Base-by-base conservation (phyloP, 2,113 vertebrate species). In the Butorides virescens region DNA sequence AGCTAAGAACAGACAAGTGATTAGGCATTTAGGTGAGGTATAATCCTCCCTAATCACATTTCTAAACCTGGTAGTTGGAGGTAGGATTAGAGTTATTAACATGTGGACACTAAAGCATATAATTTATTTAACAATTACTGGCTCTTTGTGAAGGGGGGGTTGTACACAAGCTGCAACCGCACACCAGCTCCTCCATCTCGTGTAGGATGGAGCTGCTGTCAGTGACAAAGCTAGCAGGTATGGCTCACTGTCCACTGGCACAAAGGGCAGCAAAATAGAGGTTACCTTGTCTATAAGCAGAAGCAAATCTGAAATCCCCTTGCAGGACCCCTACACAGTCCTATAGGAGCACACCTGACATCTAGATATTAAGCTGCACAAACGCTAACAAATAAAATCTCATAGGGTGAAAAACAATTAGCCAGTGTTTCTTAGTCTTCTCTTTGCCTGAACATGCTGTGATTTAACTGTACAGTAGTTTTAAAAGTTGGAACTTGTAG, bases 21-120 rank as follows among this genome's bases (percentile, higher is more conserved):
- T 97, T 92, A 98, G 93, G 96, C 70, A 93, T 96, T 96, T 95
- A 95, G 92, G 88, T 83, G 94, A 93, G 92, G 85, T 88, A 96
- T 98, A 97, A 98, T 92, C 95, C 93, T 91, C 94, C 76, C 90
- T 98, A 95, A 97, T 97, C 94, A 44, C 76, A 91, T 81, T 81
- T 92, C 93, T 81, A 90, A 94, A 39, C 27, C 81, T 96, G 93
- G 86, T 94, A 34, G 93, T 92, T 94, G 97, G 96, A 96, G 93
- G 95, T 86, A 78, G 92, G 93, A 97, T 95, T 96, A 97, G 72
- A 74, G 88, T 94, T 97, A 96, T 97, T 95, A 92, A 71, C 91
- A 93, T 92, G 93, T 53, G 86, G 83, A 82, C 91, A 73, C 92
- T 93, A 96, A 95, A 90, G 94, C 85, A 70, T 96, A 93, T 97